Conservation (phyloP, 2,797 vertebrate genomes). For the Melanogrammus aeglefinus region DNA sequence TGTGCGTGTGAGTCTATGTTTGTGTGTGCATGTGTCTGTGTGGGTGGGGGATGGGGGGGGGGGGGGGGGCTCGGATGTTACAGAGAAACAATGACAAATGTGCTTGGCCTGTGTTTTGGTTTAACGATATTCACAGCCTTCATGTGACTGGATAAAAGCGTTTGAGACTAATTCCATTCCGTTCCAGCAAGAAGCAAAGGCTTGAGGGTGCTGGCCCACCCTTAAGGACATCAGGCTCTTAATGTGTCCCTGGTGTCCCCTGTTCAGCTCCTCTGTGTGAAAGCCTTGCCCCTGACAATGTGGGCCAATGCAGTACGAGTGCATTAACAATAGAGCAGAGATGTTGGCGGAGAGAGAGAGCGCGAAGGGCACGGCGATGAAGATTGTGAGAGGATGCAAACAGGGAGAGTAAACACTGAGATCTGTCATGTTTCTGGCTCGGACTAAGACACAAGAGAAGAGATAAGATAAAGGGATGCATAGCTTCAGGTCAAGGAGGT, state of each 20-base stretch:
- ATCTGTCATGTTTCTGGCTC: background rate
- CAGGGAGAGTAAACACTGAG: background rate
- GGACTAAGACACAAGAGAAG: background rate
- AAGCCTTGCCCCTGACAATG: background rate
- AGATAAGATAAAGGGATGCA: background rate
- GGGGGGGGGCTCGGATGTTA: conserved; percentile 2
- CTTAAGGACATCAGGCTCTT: background rate
- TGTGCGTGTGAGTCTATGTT: background rate
- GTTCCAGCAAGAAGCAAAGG: background rate
- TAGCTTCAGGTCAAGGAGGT: background rate
- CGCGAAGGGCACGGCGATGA: background rate
- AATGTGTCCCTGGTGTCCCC: background rate
- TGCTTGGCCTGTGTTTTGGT: conserved; percentile 21
- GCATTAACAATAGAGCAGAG: background rate
- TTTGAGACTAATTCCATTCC: background rate
- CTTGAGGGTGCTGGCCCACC: background rate
- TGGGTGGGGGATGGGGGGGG: too few relatives aligned
- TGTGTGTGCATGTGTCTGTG: background rate
- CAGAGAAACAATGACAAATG: conserved; percentile 26
- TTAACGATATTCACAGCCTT: conserved; percentile 43
- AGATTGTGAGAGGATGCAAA: background rate
- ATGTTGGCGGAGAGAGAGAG: background rate
- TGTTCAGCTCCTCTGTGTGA: background rate
- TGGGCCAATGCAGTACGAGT: background rate
- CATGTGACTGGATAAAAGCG: conserved; percentile 8